A percentile compares a stretch with the other conserved stretches of the same genome.
phyloP scores from a whole-genome alignment of 2,888 invertebrate species.

The Heliconius hortense region DNA sequence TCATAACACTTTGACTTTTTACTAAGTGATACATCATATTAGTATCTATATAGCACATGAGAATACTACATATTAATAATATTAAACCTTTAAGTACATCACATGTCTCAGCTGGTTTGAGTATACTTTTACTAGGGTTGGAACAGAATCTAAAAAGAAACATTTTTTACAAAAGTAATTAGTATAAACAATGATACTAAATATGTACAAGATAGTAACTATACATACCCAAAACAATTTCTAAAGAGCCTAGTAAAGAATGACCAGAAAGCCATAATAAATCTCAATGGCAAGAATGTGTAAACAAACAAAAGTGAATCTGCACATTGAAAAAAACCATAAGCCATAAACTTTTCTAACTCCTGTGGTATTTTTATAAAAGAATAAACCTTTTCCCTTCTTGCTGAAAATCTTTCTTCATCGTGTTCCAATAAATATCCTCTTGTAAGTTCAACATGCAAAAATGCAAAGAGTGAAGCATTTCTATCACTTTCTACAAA shows the following conservation, averaged over 20 bases:
- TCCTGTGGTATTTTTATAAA: constrained; percentile 97
- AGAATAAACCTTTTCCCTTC: constrained; percentile 97
- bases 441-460: constrained; percentile 93
- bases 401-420: constrained; percentile 95
- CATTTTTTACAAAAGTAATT: not conserved
- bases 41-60: constrained; percentile 96
- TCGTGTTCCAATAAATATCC: constrained; percentile 97
- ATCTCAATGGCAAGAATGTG: constrained; percentile 97
- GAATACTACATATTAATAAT: constrained; percentile 89
- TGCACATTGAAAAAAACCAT: constrained; percentile 97
- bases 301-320: constrained; percentile 99
- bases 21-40: constrained; percentile 99
- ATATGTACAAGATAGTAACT: not conserved
- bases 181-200: not conserved
- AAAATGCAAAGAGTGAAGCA: constrained; percentile 84
- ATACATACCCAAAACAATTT: constrained; percentile 86
- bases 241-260: constrained; percentile 87
- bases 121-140: constrained; percentile 76
- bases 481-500: constrained; percentile 69
- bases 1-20: constrained; percentile 99
- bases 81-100: constrained; percentile 97
- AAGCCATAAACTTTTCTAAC: constrained; percentile 94
- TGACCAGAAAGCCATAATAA: constrained; percentile 92
- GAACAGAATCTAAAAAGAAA: constrained; percentile 61
- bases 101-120: constrained; percentile 96